Base-by-base conservation (phyloP, 2,888 invertebrate species). In the Drosophila greeni region DNA sequence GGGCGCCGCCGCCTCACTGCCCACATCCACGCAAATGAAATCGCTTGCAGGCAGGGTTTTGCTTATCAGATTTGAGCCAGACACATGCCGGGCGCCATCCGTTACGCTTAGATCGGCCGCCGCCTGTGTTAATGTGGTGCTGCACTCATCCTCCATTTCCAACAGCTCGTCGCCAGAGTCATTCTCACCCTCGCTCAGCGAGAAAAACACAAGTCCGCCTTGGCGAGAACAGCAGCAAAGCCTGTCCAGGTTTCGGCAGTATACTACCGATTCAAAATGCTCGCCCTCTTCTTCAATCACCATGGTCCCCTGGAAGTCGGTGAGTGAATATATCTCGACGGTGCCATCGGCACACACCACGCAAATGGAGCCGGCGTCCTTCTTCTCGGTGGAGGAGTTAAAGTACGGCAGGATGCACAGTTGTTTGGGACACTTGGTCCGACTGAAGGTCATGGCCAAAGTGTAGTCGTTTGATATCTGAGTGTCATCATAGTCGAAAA, bases 241-340 rank as follows among this genome's bases (percentile, higher is more conserved):
- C 48, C 96, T 91, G 85, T 97, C 97, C 64, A 97, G 91, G 90
- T 96, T 95, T 61, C 95, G 94, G 87, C 97, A 97, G 87, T 95
- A 97, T 0, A 94, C 93, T 2, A 94, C 94, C 0, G 96, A 95
- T 14, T 95, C 92, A 85, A 96, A 96, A 82, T 92, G 92, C 43
- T 92, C 92, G 37, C 91, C 91, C 1, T 93, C 92, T 36, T 93
- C 91, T 73, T 91, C 91, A 29, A 94, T 94, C 68, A 92, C 92
- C 1, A 93, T 92, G 7, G 94, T 88, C 5, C 92, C 91, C 72
- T 91, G 92, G 72, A 96, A 91, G 52, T 93, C 93, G n/a, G 91
- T 90, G 40, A 96, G 87, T 36, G 93, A 92, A 61, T 95, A 90
- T 45, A 97, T 88, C 82, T 94, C 91, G 34, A 97, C 91, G 47